Evolutionary conservation across 2,888 invertebrate species (phyloP).

Genomic region (Brachyptera putata): DNA sequence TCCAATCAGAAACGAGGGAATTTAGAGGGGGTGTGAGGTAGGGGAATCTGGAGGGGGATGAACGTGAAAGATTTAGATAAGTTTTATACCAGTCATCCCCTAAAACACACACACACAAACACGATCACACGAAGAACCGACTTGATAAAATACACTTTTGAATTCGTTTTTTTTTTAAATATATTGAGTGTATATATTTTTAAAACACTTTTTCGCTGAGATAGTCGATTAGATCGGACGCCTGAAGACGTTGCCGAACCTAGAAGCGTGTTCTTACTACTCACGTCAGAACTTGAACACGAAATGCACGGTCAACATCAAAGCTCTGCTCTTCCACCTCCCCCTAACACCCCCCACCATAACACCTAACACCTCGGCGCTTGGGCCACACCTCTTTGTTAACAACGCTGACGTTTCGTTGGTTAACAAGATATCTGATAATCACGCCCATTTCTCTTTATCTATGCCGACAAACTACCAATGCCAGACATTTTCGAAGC

Average conservation of each 20-base stretch:
- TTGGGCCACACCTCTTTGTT: not conserved
- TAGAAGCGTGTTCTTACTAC: not conserved
- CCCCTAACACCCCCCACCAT: too few species aligned
- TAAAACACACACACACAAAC: not conserved
- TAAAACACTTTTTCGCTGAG: too few species aligned
- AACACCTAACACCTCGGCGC: not conserved
- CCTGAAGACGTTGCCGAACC: not conserved
- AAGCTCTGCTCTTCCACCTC: not conserved
- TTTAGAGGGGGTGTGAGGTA: too few species aligned
- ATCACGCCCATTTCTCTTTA: constrained; percentile 9
- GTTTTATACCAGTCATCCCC: too few species aligned
- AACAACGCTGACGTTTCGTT: constrained; percentile 2
- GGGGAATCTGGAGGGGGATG: too few species aligned
- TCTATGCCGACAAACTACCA: constrained; percentile 14
- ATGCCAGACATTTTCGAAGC: not conserved
- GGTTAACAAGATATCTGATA: not conserved
- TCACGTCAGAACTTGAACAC: too few species aligned
- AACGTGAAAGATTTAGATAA: too few species aligned
- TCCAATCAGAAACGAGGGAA: constrained; percentile 13
- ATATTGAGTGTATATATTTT: too few species aligned
- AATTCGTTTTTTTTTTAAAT: too few species aligned
- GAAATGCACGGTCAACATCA: too few species aligned
- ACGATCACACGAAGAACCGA: not conserved
- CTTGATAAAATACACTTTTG: too few species aligned
- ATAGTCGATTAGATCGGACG: too few species aligned